These are phyloP conservation scores for Xylota sylvarum DNA, from an alignment of 2,888 invertebrate species.

Conservation along the genomic window DNA sequence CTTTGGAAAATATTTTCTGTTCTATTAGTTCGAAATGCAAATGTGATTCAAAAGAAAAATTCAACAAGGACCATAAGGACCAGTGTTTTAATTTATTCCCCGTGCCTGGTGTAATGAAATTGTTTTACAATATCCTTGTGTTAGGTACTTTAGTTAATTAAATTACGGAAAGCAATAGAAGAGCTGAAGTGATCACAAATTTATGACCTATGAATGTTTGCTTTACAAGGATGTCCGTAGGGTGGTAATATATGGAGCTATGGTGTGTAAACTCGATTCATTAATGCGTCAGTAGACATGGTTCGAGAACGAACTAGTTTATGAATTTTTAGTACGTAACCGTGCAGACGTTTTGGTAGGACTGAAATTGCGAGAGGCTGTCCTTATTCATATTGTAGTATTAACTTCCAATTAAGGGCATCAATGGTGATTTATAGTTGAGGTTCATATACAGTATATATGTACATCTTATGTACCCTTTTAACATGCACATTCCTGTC, in stretches of 20 bases:
- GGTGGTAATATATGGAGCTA: not conserved
- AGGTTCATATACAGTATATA: no score
- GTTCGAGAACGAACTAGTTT: not conserved
- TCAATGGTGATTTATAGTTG: no score
- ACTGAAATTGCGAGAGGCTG: no score
- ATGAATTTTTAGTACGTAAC: no score
- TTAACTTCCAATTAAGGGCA: no score
- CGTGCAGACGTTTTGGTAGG: no score
- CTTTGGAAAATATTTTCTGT: not conserved
- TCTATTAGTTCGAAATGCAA: not conserved
- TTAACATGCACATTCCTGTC: no score
- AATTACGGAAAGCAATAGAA: not conserved
- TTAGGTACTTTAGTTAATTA: not conserved
- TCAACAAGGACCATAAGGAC: not conserved
- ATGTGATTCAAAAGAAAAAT: not conserved
- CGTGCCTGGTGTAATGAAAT: not conserved
- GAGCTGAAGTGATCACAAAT: not conserved
- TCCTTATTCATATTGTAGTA: no score
- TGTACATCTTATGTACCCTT: no score
- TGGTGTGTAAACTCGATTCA: not conserved
- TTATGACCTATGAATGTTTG: not conserved
- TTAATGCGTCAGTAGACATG: not conserved
- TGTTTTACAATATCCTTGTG: slow-evolving; percentile 7
- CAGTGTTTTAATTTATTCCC: not conserved
- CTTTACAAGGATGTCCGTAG: not conserved